phyloP scores from a whole-genome alignment of 1,140 invertebrate genomes.

The Steinernema khuongi region DNA sequence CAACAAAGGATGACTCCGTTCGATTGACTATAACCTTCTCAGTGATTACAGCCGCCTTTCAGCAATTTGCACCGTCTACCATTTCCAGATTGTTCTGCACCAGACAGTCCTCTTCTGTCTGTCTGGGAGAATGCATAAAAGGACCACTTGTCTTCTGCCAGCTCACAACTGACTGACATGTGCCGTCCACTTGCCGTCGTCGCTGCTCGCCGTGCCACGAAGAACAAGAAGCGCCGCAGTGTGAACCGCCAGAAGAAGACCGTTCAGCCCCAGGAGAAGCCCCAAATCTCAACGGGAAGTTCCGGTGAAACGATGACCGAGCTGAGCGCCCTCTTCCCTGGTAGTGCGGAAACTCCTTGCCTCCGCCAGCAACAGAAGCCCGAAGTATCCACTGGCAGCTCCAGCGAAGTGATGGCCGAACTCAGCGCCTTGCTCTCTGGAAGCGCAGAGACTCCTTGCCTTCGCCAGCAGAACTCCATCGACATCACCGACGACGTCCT shows the following conservation, averaged over 20 bases:
- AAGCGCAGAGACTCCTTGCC: background rate
- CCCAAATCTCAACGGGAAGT: background rate
- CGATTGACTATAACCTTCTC: too few species aligned
- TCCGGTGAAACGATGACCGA: background rate
- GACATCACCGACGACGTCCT: background rate
- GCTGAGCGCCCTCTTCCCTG: background rate
- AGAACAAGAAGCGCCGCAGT: too few species aligned
- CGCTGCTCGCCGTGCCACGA: background rate
- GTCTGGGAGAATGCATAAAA: too few species aligned
- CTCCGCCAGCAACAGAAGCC: background rate
- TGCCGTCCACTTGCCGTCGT: conserved; percentile 3
- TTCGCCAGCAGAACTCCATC: background rate
- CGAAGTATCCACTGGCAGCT: too few species aligned
- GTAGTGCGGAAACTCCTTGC: background rate
- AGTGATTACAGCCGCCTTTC: too few species aligned
- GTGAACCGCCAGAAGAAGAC: background rate
- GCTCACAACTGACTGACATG: too few species aligned
- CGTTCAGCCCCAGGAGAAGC: background rate
- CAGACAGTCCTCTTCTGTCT: too few species aligned
- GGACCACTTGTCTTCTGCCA: too few species aligned
- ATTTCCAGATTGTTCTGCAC: too few species aligned
- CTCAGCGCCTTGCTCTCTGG: background rate
- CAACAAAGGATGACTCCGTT: too few species aligned
- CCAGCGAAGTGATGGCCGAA: too few species aligned
- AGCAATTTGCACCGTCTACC: too few species aligned